Evolutionary conservation across 2,888 invertebrate species (phyloP).

Genomic region (Carcina quercana): DNA sequence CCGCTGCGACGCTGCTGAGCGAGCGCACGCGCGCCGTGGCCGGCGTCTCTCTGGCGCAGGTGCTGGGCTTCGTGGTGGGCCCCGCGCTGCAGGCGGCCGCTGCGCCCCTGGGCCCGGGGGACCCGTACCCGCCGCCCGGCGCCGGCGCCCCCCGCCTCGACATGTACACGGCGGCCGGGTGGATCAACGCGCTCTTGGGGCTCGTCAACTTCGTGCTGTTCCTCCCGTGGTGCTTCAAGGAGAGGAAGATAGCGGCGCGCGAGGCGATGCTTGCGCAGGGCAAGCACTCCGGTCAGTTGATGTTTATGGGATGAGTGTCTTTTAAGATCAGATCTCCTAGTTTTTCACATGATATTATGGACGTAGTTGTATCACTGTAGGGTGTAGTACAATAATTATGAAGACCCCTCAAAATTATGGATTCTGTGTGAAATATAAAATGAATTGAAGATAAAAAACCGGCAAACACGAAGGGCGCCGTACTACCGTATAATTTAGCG

Average conservation of each 20-base stretch:
- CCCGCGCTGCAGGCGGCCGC: constrained; percentile 88
- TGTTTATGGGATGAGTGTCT: too few relatives aligned
- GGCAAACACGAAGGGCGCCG: too few relatives aligned
- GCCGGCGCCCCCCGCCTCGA: constrained; percentile 79
- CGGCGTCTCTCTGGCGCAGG: constrained; percentile 88
- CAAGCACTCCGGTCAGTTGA: constrained; percentile 74
- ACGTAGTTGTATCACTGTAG: too few relatives aligned
- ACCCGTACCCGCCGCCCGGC: constrained; percentile 36
- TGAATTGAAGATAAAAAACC: too few relatives aligned
- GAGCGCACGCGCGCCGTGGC: constrained; percentile 90
- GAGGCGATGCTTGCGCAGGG: constrained; percentile 87
- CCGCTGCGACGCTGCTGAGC: constrained; percentile 85
- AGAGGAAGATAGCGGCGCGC: constrained; percentile 83
- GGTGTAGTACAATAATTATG: too few relatives aligned
- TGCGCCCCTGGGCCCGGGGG: constrained; percentile 81
- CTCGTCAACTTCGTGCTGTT: constrained; percentile 82
- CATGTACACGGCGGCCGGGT: constrained; percentile 92
- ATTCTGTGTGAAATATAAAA: too few relatives aligned
- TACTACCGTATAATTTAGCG: too few relatives aligned
- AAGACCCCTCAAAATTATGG: too few relatives aligned
- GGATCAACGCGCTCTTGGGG: constrained; percentile 87
- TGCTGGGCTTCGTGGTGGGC: constrained; percentile 90
- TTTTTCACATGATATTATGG: too few relatives aligned
- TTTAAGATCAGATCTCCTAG: too few relatives aligned
- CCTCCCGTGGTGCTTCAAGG: constrained; percentile 83